A percentile compares a stretch with the other conserved stretches of the same genome.
Evolutionary conservation across 2,113 vertebrate species (phyloP).

Genomic region (Sialia sialis): DNA sequence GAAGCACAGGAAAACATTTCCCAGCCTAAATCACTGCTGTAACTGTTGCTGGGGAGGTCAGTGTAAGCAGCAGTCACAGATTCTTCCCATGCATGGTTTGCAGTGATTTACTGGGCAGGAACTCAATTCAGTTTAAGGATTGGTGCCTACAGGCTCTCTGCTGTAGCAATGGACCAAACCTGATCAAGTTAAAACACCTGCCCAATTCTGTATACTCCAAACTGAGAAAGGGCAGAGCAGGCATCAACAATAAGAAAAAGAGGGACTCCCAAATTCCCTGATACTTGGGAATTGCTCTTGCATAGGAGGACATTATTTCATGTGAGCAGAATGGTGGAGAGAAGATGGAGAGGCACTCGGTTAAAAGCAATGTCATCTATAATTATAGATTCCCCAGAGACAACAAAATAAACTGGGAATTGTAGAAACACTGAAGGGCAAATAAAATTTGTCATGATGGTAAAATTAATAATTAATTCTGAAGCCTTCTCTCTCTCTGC

Average conservation of each 20-base stretch:
- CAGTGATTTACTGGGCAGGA: not conserved
- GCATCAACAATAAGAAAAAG: not conserved
- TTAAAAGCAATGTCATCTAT: not conserved
- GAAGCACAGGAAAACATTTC: not conserved
- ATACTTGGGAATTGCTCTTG: not conserved
- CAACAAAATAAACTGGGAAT: not conserved
- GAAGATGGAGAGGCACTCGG: not conserved
- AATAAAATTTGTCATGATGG: not conserved
- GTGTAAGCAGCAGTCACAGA: not conserved
- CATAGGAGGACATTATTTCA: not conserved
- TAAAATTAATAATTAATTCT: constrained; percentile 19
- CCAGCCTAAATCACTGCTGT: not conserved
- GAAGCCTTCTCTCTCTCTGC: not conserved
- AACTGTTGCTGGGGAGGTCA: not conserved
- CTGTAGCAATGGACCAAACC: not conserved
- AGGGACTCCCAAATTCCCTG: not conserved
- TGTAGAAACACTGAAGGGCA: not conserved
- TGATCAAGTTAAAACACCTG: not conserved
- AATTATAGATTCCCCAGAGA: not conserved
- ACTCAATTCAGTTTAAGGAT: not conserved
- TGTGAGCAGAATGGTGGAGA: not conserved
- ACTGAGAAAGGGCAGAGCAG: not conserved
- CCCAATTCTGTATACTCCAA: not conserved
- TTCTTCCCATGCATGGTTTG: fast-evolving
- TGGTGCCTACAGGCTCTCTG: not conserved